phyloP scores from a whole-genome alignment of 2,888 invertebrate genomes.

The Scaptomyza flava region DNA sequence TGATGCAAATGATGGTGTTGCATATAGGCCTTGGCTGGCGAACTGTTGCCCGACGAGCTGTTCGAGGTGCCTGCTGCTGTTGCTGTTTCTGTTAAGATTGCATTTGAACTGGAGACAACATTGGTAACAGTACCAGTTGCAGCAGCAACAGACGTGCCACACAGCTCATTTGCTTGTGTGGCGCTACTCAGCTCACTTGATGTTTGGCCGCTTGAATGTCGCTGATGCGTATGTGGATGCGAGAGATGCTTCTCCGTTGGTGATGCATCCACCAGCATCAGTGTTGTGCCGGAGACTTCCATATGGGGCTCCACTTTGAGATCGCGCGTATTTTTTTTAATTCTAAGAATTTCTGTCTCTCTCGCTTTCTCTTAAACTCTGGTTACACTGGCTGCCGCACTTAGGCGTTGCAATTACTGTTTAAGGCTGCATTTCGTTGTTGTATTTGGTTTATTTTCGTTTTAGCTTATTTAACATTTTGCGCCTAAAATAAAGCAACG shows the following conservation, averaged over 20 bases:
- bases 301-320: conserved; percentile 55
- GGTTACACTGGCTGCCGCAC: conserved; percentile 8
- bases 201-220: conserved; percentile 37
- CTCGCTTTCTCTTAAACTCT: neutral
- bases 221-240: conserved; percentile 50
- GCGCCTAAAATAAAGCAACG: conserved; percentile 33
- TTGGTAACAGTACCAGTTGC: neutral
- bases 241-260: conserved; percentile 39
- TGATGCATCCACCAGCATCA: conserved; percentile 77
- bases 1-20: conserved; percentile 66
- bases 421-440: conserved; percentile 17
- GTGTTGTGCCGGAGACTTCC: conserved; percentile 73
- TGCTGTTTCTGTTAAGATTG: conserved; percentile 9
- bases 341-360: neutral
- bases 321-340: neutral
- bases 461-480: conserved; percentile 28
- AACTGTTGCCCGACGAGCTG: conserved; percentile 56
- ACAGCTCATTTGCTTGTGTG: conserved; percentile 12
- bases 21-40: conserved; percentile 55
- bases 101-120: conserved; percentile 11
- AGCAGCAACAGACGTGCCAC: conserved; percentile 8
- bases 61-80: conserved; percentile 45
- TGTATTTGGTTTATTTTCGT: conserved; percentile 3
- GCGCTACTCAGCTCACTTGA: conserved; percentile 18
- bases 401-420: neutral